Percentiles rank a stretch among this genome's conserved stretches.
phyloP scores from a whole-genome alignment of 1,140 invertebrate genomes.

The Potamilus streckersoni region DNA sequence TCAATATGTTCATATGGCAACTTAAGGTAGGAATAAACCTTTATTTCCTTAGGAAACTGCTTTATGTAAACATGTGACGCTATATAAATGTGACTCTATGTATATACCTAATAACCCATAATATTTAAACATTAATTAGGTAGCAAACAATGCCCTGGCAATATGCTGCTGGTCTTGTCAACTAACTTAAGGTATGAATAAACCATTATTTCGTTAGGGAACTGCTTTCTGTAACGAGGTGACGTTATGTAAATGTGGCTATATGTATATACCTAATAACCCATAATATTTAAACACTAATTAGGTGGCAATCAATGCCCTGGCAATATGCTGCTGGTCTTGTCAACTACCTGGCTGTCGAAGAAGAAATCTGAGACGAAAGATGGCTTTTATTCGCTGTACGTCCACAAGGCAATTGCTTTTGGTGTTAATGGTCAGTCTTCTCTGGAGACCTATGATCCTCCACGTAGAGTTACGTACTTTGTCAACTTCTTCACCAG shows the following conservation, averaged over 20 bases:
- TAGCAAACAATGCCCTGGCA: slow-evolving; percentile 13
- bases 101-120: too few relatives aligned
- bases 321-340: slow-evolving; percentile 24
- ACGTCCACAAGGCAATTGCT: slow-evolving; percentile 28
- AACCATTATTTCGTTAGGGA: too few relatives aligned
- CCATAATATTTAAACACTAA: background rate
- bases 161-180: slow-evolving; percentile 28
- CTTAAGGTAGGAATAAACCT: too few relatives aligned
- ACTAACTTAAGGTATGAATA: too few relatives aligned
- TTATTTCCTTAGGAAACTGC: too few relatives aligned
- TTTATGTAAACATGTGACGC: too few relatives aligned
- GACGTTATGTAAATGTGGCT: too few relatives aligned
- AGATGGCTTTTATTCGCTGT: background rate
- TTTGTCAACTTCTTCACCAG: slow-evolving; percentile 31
- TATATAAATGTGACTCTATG: too few relatives aligned
- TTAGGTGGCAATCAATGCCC: slow-evolving; percentile 19
- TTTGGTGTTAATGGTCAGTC: slow-evolving; percentile 14
- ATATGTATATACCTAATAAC: too few relatives aligned
- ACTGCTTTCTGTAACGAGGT: too few relatives aligned
- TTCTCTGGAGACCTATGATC: slow-evolving; percentile 28
- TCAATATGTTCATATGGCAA: too few relatives aligned
- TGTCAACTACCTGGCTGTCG: slow-evolving; percentile 24
- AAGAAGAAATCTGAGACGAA: slow-evolving; percentile 6
- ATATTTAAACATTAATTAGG: background rate
- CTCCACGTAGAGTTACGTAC: slow-evolving; percentile 29